These are phyloP conservation scores for Hypothenemus hampei DNA, from an alignment of 1,140 invertebrate genomes.

Conservation along the genomic window DNA sequence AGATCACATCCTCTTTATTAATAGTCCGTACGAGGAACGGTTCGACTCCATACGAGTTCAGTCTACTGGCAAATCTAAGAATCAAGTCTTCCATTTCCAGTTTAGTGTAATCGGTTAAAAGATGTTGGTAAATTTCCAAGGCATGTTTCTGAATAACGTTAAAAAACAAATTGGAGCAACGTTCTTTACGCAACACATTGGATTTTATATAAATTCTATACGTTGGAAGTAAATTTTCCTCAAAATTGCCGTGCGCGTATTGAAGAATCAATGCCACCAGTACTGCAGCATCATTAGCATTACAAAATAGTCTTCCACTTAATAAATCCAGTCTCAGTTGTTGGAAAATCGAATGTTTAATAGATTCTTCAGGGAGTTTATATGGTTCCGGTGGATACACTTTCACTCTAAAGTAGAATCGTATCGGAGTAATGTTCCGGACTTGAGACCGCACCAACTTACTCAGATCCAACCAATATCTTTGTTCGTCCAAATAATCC, in stretches of 20 bases:
- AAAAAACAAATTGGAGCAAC: conserved; percentile 4
- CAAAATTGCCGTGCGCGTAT: conserved; percentile 17
- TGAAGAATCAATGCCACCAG: conserved; percentile 22
- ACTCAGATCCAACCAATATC: conserved; percentile 23
- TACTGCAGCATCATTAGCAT: conserved; percentile 16
- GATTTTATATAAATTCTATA: conserved; percentile 17
- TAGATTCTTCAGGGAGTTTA: conserved; percentile 12
- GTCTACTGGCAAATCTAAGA: conserved; percentile 20
- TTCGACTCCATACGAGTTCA: conserved; percentile 27
- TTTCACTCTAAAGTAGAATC: conserved; percentile 26
- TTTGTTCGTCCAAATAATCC: conserved; percentile 12
- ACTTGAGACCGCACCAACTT: conserved; percentile 24
- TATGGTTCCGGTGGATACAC: conserved; percentile 27
- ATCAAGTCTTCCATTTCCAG: conserved; percentile 23
- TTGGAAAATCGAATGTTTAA: conserved; percentile 18
- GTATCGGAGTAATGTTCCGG: conserved; percentile 6
- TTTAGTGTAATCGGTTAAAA: conserved; percentile 4
- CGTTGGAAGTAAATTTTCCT: background rate
- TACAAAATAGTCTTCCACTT: conserved; percentile 19
- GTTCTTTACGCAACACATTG: conserved; percentile 17
- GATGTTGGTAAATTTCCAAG: conserved; percentile 25
- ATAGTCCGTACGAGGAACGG: conserved; percentile 15
- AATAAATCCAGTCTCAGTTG: conserved; percentile 24
- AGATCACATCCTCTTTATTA: conserved; percentile 4
- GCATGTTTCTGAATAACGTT: conserved; percentile 13